phyloP scores from a whole-genome alignment of 2,888 invertebrate genomes.

The Limnephilus lunatus region DNA sequence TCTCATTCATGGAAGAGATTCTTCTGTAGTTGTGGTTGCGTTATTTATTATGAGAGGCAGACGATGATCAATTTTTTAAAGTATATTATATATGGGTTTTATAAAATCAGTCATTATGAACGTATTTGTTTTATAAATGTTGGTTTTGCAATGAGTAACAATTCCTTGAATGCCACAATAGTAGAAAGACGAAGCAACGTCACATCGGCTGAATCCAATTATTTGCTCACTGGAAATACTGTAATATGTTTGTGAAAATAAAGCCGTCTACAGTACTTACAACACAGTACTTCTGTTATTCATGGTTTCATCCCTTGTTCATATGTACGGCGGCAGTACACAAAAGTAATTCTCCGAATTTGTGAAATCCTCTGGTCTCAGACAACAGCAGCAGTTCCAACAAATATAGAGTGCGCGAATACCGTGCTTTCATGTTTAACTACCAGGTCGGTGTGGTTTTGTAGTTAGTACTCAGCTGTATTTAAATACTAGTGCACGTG shows the following conservation, averaged over 20 bases:
- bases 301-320: background rate
- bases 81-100: too few species aligned
- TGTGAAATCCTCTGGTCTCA: constrained; percentile 2
- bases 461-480: background rate
- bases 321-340: constrained; percentile 3
- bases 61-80: too few species aligned
- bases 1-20: too few species aligned
- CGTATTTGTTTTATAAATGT: background rate
- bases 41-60: too few species aligned
- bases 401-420: background rate
- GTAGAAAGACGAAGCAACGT: background rate
- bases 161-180: background rate
- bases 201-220: background rate
- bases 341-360: constrained; percentile 30
- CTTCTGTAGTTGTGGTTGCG: too few species aligned
- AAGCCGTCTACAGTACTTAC: background rate
- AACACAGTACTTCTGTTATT: background rate
- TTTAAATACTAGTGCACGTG: background rate
- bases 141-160: background rate
- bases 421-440: constrained; percentile 2
- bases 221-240: background rate
- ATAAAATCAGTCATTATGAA: too few species aligned
- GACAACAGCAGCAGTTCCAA: background rate
- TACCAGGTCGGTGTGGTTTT: background rate
- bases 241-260: background rate